Base-by-base conservation (phyloP, 1,140 invertebrate species). In the Trichoplusia ni region DNA sequence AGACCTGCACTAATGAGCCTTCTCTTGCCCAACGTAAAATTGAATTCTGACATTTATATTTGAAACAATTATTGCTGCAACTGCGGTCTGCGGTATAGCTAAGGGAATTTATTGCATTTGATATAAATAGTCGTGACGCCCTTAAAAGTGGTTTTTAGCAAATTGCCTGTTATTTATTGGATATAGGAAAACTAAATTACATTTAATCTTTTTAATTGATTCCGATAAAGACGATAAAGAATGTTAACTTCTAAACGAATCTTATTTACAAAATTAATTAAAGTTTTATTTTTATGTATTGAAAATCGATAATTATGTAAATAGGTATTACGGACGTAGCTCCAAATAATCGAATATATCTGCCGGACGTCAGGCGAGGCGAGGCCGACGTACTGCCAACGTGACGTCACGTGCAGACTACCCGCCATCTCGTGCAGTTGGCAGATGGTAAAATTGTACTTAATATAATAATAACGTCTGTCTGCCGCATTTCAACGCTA, bases 371-470 rank as follows among this genome's bases (percentile, higher is more conserved):
- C 77, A 79, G 69, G 75, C 75, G 74, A 67, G 71, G 73, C 64
- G 29, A 67, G 72, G 69, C 44, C 33, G 29, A 49, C 19, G 44
- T 19, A 49, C 21, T 23, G 73, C 75, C 74, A 65, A 81, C 78
- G 80, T 82, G 79, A 81, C 75, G 75, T 82, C 78, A 84, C 75
- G 78, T 79, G 65, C 77, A 78, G 56, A 40, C 44, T 61, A 54
- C 60, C 67, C 62, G 18, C 29, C 21, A n/a, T 29, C 44, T 66
- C 56, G 63, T 71, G 69, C 49, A 62, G 35, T 65, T 65, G 69
- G 21, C 66, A 72, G 54, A 66, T 61, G 46, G 53, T 64, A 64
- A 69, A 69, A 66, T 62, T 46, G 53, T 58, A 42, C 53, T 29
- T 61, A 61, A 64, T 60, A 56, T 42, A 38, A 42, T 58, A 46